Conservation (phyloP, 2,888 invertebrate genomes). For the Eueremaeus valkanovi region DNA sequence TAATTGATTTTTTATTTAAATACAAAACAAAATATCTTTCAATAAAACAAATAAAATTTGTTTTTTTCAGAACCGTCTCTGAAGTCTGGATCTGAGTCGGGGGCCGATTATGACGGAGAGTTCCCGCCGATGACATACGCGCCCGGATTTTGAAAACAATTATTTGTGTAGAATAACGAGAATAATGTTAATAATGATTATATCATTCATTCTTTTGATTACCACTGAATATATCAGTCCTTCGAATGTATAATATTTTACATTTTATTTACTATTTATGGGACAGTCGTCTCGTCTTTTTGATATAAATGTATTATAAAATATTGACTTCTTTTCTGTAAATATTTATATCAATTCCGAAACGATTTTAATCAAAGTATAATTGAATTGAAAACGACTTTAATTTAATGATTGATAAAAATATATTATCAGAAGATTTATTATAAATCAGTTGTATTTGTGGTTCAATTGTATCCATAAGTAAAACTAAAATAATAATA, state of each 20-base stretch:
- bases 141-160: background rate
- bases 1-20: background rate
- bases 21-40: too few relatives aligned
- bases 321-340: background rate
- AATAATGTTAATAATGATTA: background rate
- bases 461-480: background rate
- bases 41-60: too few relatives aligned
- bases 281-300: conserved; percentile 12
- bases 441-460: background rate
- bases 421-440: conserved; percentile 8
- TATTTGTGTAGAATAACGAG: background rate
- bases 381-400: background rate
- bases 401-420: conserved; percentile 2
- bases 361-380: conserved; percentile 24
- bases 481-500: background rate
- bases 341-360: background rate
- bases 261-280: conserved; percentile 32
- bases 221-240: conserved; percentile 21
- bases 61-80: background rate
- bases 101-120: conserved; percentile 27
- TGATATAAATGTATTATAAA: conserved; percentile 30
- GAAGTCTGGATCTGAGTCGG: background rate
- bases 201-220: background rate
- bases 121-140: conserved; percentile 34
- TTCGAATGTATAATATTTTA: conserved; percentile 26